Evolutionary conservation across 2,888 invertebrate genomes (phyloP), one percentile per base, ranked within the genome.

Genomic region (Meta bourneti): DNA sequence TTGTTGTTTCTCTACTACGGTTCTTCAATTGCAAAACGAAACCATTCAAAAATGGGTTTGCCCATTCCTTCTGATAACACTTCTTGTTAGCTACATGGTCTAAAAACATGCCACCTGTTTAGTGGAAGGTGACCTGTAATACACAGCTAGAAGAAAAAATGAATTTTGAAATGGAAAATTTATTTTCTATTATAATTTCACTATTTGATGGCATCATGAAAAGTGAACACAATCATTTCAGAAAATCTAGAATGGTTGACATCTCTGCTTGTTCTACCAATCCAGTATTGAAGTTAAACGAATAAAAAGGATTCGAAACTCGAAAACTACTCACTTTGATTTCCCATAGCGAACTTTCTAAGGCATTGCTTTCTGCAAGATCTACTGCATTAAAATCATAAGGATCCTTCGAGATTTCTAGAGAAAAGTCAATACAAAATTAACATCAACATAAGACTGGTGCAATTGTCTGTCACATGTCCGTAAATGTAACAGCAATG

Each of bases 281-380:
- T 34, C 34, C 34, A 34, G 1, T 11, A 19, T 74, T 20, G 19
- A 19, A 74, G n/a, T 19, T 19, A 20, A 74, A 19, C 8, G n/a
- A 19, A 74, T 9, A 74, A 20, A 20, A n/a, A 19, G 20, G 9
- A 11, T 19, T 74, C 34, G 72, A 72, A 13, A 72, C n/a, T n/a
- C n/a, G n/a, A 19, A 74, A 77, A 75, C 16, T 49, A 54, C 51
- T 13, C 69, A 95, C 95, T 94, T 95, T 96, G 92, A 98, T 96
- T 96, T 99, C 99, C 99, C 99, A 99, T 88, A 99, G 96, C 80
- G 97, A 98, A 94, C 98, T 98, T 93, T 97, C 96, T 7, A 98
- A 95, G 0, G 99, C 99, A 93, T 96, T 96, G 9, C 98, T 97
- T 94, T 97, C 96, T 1, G 96, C 95, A 0, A 98, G 98, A 94